phyloP scores from a whole-genome alignment of 2,888 invertebrate species.

The Pterobdella sp. region DNA sequence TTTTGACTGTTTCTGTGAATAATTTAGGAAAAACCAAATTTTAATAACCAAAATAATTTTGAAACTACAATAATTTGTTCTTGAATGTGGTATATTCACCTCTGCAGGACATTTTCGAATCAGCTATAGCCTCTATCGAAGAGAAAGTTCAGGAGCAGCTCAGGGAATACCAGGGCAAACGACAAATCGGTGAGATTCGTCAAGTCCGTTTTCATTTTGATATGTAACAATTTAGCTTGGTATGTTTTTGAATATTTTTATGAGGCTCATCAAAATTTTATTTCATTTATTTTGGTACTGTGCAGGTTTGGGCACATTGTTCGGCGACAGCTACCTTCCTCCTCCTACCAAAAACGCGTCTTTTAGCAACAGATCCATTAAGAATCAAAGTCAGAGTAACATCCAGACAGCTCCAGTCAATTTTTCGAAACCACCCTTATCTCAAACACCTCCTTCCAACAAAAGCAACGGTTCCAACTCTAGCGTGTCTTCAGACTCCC shows the following conservation, averaged over 20 bases:
- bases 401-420: not conserved
- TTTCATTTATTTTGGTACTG: not conserved
- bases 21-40: too few relatives aligned
- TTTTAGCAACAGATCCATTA: not conserved
- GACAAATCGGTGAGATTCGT: conserved; percentile 6
- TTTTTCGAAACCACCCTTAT: not conserved
- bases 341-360: not conserved
- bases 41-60: too few relatives aligned
- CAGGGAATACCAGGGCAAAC: conserved; percentile 13
- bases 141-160: conserved; percentile 21
- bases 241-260: too few relatives aligned
- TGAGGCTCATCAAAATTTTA: not conserved
- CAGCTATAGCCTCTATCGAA: not conserved
- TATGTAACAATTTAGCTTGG: not conserved
- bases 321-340: conserved; percentile 16
- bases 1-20: too few relatives aligned
- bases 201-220: not conserved
- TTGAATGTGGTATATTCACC: not conserved
- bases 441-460: not conserved
- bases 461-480: not conserved
- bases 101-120: conserved; percentile 9
- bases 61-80: too few relatives aligned
- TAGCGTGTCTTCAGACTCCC: not conserved
- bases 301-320: conserved; percentile 22
- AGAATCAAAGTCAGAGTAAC: not conserved